These are phyloP conservation scores for Apamea anceps DNA, from an alignment of 2,888 invertebrate species.

Conservation along the genomic window DNA sequence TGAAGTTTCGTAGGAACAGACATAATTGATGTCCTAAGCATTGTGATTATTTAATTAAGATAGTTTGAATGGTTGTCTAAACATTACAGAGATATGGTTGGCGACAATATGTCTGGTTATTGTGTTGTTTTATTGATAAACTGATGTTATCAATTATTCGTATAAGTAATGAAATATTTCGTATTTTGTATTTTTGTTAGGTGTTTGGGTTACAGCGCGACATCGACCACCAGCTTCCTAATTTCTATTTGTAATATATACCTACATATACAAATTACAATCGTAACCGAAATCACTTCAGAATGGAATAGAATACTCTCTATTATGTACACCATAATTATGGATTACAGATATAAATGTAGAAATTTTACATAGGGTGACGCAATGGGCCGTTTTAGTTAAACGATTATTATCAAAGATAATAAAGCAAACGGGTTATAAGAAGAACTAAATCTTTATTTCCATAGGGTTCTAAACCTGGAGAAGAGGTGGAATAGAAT, in stretches of 20 bases:
- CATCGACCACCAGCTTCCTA: not conserved
- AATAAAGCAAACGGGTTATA: too few species aligned
- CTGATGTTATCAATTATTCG: constrained; percentile 19
- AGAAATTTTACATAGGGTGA: not conserved
- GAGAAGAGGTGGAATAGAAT: not conserved
- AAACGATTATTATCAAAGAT: too few species aligned
- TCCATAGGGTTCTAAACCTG: not conserved
- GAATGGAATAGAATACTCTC: too few species aligned
- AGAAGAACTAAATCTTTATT: not conserved
- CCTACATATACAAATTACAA: not conserved
- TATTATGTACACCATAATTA: not conserved
- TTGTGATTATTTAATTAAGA: constrained; percentile 15
- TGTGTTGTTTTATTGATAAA: constrained; percentile 30
- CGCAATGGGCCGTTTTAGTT: not conserved
- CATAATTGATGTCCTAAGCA: not conserved
- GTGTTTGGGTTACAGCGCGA: not conserved
- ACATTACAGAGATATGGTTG: constrained; percentile 38
- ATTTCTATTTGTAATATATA: not conserved
- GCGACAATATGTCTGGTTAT: constrained; percentile 42
- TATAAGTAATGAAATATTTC: constrained; percentile 18
- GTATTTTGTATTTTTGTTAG: not conserved
- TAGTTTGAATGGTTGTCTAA: constrained; percentile 31
- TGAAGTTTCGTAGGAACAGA: not conserved
- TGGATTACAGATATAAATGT: not conserved
- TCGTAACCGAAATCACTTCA: not conserved